These are phyloP conservation scores for Onthophagus sagittarius DNA, from an alignment of 2,888 invertebrate species.

Conservation along the genomic window DNA sequence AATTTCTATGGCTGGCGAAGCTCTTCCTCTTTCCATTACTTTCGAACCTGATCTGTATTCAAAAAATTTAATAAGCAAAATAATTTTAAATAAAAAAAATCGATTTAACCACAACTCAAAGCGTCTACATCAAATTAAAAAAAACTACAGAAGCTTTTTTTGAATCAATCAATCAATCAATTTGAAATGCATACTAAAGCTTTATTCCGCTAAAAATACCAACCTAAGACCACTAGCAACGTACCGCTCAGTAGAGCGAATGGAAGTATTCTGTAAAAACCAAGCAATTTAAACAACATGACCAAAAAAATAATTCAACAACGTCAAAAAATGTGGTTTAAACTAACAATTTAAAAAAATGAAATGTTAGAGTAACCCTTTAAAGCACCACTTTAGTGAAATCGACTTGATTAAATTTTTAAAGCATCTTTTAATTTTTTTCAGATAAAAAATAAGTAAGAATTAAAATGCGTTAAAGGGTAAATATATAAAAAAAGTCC, in stretches of 20 bases:
- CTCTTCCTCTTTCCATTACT: conserved; percentile 61
- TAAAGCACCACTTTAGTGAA: no score
- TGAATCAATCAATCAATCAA: no score
- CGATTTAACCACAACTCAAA: not conserved
- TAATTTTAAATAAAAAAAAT: not conserved
- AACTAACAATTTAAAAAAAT: not conserved
- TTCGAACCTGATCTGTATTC: conserved; percentile 59
- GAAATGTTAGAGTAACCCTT: no score
- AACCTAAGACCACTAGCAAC: conserved; percentile 44
- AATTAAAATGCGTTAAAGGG: no score
- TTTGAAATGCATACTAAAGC: not conserved
- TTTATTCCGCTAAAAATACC: conserved; percentile 29
- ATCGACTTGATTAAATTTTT: no score
- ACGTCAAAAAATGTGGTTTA: not conserved
- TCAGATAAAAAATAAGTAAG: no score
- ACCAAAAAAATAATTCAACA: not conserved
- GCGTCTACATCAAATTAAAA: not conserved
- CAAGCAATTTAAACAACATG: conserved; percentile 23
- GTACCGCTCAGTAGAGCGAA: conserved; percentile 45
- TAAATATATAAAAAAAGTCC: no score
- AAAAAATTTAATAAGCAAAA: not conserved
- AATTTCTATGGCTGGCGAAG: conserved; percentile 60
- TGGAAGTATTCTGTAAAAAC: conserved; percentile 37
- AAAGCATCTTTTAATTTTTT: no score
- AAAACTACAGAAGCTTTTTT: not conserved